Evolutionary conservation across 1,140 invertebrate genomes (phyloP).

Genomic region (Episyrphus balteatus): DNA sequence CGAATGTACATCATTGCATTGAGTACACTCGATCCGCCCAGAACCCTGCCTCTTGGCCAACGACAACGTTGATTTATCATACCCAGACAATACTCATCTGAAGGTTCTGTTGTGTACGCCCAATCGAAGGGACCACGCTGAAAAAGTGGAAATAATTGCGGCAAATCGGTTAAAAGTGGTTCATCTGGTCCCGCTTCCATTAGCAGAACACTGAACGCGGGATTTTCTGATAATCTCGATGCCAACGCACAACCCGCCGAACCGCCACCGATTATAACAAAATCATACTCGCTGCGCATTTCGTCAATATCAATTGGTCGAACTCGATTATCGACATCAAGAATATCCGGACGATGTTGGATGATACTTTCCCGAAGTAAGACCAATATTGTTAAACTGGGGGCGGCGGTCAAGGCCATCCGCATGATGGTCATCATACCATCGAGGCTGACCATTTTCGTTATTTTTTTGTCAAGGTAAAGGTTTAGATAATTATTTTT

Average conservation of each 20-base stretch:
- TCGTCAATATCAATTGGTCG: conserved; percentile 37
- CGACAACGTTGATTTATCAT: conserved; percentile 50
- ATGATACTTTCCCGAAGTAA: conserved; percentile 47
- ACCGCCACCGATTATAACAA: conserved; percentile 70
- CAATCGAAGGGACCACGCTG: conserved; percentile 65
- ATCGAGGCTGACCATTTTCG: conserved; percentile 18
- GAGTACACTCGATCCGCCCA: conserved; percentile 72
- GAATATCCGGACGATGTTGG: conserved; percentile 52
- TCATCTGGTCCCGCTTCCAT: conserved; percentile 78
- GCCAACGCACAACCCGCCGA: conserved; percentile 74
- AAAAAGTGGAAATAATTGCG: conserved; percentile 58
- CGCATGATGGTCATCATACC: conserved; percentile 34
- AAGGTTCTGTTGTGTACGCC: conserved; percentile 65
- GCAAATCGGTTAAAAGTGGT: conserved; percentile 58
- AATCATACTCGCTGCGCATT: conserved; percentile 53
- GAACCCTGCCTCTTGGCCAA: conserved; percentile 64
- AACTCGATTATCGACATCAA: conserved; percentile 47
- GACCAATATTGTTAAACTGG: conserved; percentile 48
- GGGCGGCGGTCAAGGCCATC: conserved; percentile 49
- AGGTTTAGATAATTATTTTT: no score
- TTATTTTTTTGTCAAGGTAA: no score
- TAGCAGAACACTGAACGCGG: conserved; percentile 57
- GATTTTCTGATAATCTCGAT: conserved; percentile 57
- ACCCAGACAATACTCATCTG: conserved; percentile 50
- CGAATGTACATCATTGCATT: conserved; percentile 86